These are phyloP conservation scores for Bombus impatiens DNA, from an alignment of 1,140 invertebrate species.

Conservation along the genomic window DNA sequence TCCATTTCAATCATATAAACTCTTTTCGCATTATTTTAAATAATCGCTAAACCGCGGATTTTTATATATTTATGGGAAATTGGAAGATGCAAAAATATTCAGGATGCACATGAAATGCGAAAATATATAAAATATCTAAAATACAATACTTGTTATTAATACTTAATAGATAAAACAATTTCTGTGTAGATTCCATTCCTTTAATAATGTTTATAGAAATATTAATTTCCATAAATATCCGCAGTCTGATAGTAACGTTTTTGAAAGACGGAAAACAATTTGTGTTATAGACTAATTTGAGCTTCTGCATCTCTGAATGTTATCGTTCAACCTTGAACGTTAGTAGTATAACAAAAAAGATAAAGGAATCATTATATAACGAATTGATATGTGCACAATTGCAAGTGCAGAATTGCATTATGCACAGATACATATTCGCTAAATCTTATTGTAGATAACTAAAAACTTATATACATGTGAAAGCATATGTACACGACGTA, in stretches of 20 bases:
- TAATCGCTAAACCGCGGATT: not conserved
- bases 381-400: not conserved
- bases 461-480: not conserved
- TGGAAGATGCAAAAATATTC: no score
- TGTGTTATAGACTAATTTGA: not conserved
- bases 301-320: not conserved
- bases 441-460: not conserved
- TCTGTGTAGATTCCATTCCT: no score
- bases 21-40: not conserved
- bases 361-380: constrained; percentile 18
- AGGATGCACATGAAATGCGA: no score
- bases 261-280: not conserved
- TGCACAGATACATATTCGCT: not conserved
- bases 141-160: no score
- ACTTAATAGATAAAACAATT: no score
- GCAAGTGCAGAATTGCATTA: not conserved
- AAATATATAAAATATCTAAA: no score
- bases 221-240: no score
- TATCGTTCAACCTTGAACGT: not conserved
- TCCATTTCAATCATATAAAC: not conserved
- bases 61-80: no score
- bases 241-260: not conserved
- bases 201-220: no score
- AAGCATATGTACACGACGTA: not conserved
- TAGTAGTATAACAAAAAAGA: not conserved